Base-by-base conservation (phyloP, 2,797 vertebrate species). In the Margarornis squamiger region DNA sequence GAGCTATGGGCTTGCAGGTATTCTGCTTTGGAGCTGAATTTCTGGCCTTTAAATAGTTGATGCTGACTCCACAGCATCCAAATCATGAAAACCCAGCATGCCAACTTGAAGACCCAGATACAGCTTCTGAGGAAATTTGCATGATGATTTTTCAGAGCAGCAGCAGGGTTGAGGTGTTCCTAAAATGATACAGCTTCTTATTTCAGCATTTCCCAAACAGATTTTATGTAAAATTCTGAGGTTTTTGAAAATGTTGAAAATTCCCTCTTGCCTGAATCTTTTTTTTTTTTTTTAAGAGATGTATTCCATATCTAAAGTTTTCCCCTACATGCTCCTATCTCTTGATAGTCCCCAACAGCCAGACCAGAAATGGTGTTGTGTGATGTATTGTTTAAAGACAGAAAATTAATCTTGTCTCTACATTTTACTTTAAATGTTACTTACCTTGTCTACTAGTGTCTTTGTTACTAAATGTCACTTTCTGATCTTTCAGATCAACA, bases 31-130 rank as follows among this genome's bases (percentile, higher is more conserved):
- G 20, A 58, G 5, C 6, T 71, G 30, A 41, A 55, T 54, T 49
- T 78, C 10, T 45, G 23, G 23, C 4, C 26, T 39, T 67, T 26
- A 75, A 67, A 32, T 30, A 54, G 2, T 38, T 66, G 36, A 38
- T 41, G 20, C 8, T 29, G 21, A 9, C 58, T 58, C 23, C 17
- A 36, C 19, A 20, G 14, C 29, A 77, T 6, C 8, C 1, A 5
- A 54, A 26, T 58, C 1, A 41, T 14, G 15, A 52, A 66, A 58
- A 63, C 2, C 2, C 3, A 2, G 4, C 14, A 36, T 19, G 9
- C 12, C 4, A 2, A 14, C 5, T 8, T 65, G n/a, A 65, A 46
- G 15, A 57, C 5, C 2, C 22, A n/a, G n/a, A n/a, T 23, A 3
- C 1, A 22, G 26, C 43, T 68, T 77, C 46, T 2, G 5, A 46